These are phyloP conservation scores for Esox lucius DNA, from an alignment of 2,797 vertebrate species.

Conservation along the genomic window DNA sequence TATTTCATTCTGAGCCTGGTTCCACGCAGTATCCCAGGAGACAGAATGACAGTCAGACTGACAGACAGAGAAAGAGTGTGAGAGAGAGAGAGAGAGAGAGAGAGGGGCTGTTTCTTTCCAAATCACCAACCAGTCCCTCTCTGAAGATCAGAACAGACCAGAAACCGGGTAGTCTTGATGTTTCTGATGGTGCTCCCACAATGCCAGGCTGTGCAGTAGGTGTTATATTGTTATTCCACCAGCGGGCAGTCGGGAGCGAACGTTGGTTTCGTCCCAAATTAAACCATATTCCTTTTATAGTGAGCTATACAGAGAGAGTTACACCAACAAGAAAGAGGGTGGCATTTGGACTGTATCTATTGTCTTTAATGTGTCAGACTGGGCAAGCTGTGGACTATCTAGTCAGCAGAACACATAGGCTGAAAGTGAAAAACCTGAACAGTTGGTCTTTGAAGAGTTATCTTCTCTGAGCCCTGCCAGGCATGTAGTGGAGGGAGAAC, in stretches of 20 bases:
- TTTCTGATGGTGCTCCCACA: neutral
- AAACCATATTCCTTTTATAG: neutral
- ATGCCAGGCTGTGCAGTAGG: constrained; percentile 12
- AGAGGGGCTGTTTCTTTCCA: neutral
- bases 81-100: neutral
- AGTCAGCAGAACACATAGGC: constrained; percentile 6
- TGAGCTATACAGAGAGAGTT: no score
- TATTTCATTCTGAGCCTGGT: neutral
- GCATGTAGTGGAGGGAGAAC: constrained; percentile 27
- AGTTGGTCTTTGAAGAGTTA: constrained; percentile 53
- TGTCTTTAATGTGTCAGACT: constrained; percentile 69
- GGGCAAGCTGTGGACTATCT: neutral
- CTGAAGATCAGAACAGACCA: neutral
- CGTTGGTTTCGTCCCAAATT: neutral
- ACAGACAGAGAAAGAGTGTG: neutral
- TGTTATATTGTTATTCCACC: constrained; percentile 65
- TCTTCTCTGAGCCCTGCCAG: constrained; percentile 32
- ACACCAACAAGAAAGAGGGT: no score
- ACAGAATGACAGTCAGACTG: neutral
- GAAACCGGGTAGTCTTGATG: neutral
- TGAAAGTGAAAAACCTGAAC: constrained; percentile 38
- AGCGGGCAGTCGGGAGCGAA: constrained; percentile 36
- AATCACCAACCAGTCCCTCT: neutral
- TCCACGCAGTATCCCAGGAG: neutral
- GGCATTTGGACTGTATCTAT: constrained; percentile 45